These are phyloP conservation scores for Ochlodes sylvanus DNA, from an alignment of 2,888 invertebrate genomes.

Conservation along the genomic window DNA sequence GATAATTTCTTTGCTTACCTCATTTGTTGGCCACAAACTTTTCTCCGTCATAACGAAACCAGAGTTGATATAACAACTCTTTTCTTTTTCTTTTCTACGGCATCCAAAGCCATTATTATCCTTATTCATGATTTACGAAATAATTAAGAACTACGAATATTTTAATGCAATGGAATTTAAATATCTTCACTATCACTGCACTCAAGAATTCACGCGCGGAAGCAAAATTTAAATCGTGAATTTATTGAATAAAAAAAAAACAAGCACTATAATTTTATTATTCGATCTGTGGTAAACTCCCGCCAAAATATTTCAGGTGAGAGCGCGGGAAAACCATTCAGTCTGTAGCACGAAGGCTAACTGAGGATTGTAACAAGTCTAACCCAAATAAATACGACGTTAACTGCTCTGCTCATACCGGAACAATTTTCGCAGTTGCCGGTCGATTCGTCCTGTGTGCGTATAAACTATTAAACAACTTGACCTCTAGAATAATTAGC, in stretches of 20 bases:
- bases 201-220: conserved; percentile 49
- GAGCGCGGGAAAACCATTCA: conserved; percentile 59
- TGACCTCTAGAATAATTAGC: conserved; percentile 14
- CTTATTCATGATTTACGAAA: conserved; percentile 31
- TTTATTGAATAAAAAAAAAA: conserved; percentile 36
- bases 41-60: conserved; percentile 73
- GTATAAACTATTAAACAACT: conserved; percentile 15
- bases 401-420: conserved; percentile 45
- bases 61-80: conserved; percentile 67
- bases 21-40: conserved; percentile 56
- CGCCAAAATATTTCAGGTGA: conserved; percentile 57
- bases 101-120: conserved; percentile 41
- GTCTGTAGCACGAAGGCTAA: conserved; percentile 52
- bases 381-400: conserved; percentile 60
- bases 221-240: conserved; percentile 22
- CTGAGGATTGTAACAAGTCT: conserved; percentile 57
- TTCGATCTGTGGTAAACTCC: conserved; percentile 47
- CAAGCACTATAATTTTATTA: conserved; percentile 26
- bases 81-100: conserved; percentile 49
- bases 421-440: conserved; percentile 45
- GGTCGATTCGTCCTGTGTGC: conserved; percentile 29
- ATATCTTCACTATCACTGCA: conserved; percentile 43
- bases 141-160: conserved; percentile 11
- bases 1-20: conserved; percentile 48
- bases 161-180: not conserved